These are phyloP conservation scores for Drosophila albomicans DNA, from an alignment of 1,140 invertebrate genomes.

Conservation along the genomic window DNA sequence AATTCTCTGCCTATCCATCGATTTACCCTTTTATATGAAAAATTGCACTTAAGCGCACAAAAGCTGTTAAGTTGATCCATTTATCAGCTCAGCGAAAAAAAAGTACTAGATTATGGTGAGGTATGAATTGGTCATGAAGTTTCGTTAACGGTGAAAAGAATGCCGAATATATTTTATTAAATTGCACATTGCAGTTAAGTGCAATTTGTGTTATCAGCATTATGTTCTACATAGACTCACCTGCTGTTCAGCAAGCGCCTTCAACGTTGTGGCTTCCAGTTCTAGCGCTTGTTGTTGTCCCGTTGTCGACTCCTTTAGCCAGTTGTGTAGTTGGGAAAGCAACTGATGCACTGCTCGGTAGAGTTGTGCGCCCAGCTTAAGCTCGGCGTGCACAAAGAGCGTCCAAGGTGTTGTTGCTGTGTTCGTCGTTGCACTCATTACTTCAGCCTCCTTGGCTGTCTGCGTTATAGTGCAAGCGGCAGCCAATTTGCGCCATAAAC, in stretches of 20 bases:
- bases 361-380: conserved; percentile 62
- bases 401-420: conserved; percentile 87
- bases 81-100: no score
- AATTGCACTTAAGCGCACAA: no score
- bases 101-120: no score
- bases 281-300: conserved; percentile 17
- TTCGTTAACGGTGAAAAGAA: no score
- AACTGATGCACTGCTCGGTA: conserved; percentile 70
- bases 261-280: conserved; percentile 46
- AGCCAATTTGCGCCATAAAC: conserved; percentile 91
- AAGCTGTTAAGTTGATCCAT: no score
- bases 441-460: conserved; percentile 42
- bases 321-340: conserved; percentile 61
- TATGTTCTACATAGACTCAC: conserved; percentile 81
- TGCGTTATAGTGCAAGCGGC: conserved; percentile 67
- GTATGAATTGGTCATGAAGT: no score
- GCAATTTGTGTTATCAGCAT: no score
- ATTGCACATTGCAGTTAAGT: no score
- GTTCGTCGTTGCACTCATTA: no score
- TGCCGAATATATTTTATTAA: no score
- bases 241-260: conserved; percentile 85
- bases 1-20: no score
- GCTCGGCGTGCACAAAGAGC: conserved; percentile 84
- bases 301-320: conserved; percentile 57
- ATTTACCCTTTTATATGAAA: no score